phyloP scores from a whole-genome alignment of 2,113 vertebrate species.

The Atlantisia rogersi region DNA sequence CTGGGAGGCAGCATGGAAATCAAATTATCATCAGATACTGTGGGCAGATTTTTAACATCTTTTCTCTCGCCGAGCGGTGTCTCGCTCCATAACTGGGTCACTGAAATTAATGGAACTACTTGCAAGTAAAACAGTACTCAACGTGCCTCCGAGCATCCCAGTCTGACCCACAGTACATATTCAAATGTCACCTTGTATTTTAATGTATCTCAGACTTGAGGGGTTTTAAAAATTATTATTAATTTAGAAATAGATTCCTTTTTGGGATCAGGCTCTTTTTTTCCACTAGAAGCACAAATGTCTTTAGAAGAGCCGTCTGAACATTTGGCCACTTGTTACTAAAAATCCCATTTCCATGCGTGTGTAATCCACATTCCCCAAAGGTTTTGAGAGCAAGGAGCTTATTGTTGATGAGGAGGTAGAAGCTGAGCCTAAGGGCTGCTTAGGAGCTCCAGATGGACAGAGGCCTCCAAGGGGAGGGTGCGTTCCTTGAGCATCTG shows the following conservation, averaged over 20 bases:
- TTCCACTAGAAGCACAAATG: constrained; percentile 4
- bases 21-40: constrained; percentile 49
- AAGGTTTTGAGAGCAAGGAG: constrained; percentile 44
- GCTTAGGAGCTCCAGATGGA: constrained; percentile 36
- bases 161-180: constrained; percentile 26
- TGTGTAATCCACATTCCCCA: constrained; percentile 41
- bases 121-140: constrained; percentile 36
- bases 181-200: constrained; percentile 64
- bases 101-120: constrained; percentile 57
- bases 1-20: constrained; percentile 33
- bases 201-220: constrained; percentile 32
- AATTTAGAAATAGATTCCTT: constrained; percentile 52
- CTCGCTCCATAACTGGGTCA: constrained; percentile 51
- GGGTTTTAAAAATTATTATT: neutral
- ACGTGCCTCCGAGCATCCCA: constrained; percentile 15
- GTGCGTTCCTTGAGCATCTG: neutral
- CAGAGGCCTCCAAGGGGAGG: neutral
- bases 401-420: constrained; percentile 43
- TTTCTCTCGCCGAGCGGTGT: neutral
- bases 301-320: constrained; percentile 23
- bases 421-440: constrained; percentile 17
- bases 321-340: constrained; percentile 51
- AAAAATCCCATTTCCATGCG: constrained; percentile 54
- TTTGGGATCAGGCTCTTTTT: neutral
- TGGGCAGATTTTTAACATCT: constrained; percentile 43